Conservation (phyloP, 1,140 invertebrate species). For the Samia ricini region DNA sequence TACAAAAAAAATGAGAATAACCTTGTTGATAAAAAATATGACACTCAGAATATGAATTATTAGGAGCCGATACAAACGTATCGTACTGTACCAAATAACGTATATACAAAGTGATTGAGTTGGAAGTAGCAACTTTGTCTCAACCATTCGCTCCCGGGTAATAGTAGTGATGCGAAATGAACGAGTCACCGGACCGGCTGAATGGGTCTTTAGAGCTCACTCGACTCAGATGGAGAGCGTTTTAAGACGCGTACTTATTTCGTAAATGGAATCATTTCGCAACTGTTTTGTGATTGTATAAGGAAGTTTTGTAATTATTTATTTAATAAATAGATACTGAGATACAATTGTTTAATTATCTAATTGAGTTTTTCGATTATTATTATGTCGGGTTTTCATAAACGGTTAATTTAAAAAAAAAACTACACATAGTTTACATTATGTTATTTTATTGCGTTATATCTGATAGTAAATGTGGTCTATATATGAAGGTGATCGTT, state of each 20-base stretch:
- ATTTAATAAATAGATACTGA: neutral
- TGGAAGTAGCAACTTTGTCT: conserved; percentile 40
- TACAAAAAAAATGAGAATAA: too few species aligned
- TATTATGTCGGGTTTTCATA: too few species aligned
- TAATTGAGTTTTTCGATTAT: neutral
- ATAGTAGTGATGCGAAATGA: conserved; percentile 5
- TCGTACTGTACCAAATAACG: neutral
- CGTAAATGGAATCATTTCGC: neutral
- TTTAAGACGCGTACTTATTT: conserved; percentile 1
- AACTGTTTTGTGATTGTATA: neutral
- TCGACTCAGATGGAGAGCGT: neutral
- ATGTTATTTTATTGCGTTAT: too few species aligned
- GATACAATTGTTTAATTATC: neutral
- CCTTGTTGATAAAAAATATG: too few species aligned
- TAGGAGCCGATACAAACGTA: conserved; percentile 4
- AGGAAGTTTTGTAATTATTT: neutral
- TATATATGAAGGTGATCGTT: too few species aligned
- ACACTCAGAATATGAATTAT: neutral
- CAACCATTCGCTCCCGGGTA: conserved; percentile 25
- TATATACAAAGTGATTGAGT: conserved; percentile 37
- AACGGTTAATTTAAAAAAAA: too few species aligned
- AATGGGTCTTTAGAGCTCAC: neutral
- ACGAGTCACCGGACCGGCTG: neutral
- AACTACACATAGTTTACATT: too few species aligned
- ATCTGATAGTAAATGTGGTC: too few species aligned